Percentiles rank a stretch among this genome's conserved stretches.
Evolutionary conservation across 2,113 vertebrate species (phyloP).

Genomic region (Stercorarius parasiticus): DNA sequence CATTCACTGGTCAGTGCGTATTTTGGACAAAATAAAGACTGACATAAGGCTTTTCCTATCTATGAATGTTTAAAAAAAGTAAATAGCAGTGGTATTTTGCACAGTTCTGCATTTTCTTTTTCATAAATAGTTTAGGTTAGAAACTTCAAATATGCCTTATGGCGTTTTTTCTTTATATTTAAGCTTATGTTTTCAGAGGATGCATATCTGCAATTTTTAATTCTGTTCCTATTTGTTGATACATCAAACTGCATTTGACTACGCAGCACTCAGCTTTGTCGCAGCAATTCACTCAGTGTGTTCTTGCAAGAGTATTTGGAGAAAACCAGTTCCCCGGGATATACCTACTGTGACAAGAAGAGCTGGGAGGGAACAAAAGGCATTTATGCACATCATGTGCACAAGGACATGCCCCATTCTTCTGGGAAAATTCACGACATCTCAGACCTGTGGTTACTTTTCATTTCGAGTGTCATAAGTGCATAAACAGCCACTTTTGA

Average conservation of each 20-base stretch:
- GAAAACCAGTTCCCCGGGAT: background rate
- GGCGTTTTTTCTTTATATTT: background rate
- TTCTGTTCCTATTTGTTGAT: background rate
- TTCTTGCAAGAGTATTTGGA: background rate
- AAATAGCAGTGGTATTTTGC: background rate
- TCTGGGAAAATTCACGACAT: background rate
- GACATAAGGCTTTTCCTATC: background rate
- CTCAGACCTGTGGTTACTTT: background rate
- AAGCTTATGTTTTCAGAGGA: background rate
- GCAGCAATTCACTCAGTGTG: background rate
- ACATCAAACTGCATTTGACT: background rate
- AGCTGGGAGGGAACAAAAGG: background rate
- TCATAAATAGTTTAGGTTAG: background rate
- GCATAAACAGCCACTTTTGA: background rate
- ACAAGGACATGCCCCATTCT: background rate
- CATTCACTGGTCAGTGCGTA: background rate
- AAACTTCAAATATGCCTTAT: background rate
- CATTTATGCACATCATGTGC: background rate
- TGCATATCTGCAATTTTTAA: background rate
- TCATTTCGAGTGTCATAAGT: rapidly evolving
- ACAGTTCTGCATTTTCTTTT: background rate
- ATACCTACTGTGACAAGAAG: background rate
- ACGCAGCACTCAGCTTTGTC: background rate
- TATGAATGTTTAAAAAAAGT: background rate
- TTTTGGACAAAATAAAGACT: background rate